These are phyloP conservation scores for Sweltsa coloradensis DNA, from an alignment of 1,140 invertebrate species.

Conservation along the genomic window DNA sequence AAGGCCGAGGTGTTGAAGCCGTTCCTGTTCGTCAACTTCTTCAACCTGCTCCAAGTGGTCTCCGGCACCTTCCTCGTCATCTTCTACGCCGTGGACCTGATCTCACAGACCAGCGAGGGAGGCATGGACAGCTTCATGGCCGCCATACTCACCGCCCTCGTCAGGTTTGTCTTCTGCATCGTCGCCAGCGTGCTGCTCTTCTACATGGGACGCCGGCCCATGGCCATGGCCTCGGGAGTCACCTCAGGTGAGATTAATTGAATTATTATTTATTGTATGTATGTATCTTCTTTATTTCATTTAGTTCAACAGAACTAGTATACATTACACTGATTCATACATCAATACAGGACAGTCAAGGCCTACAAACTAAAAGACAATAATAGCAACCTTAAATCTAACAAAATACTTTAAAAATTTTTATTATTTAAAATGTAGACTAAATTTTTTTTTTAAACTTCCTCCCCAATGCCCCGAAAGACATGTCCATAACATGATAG, in stretches of 20 bases:
- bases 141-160: constrained; percentile 48
- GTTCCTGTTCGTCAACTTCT: constrained; percentile 51
- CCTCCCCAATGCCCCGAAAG: no score
- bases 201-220: constrained; percentile 42
- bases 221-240: constrained; percentile 47
- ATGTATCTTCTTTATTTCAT: no score
- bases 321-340: no score
- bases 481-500: no score
- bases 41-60: constrained; percentile 54
- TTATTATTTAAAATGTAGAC: no score
- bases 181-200: constrained; percentile 47
- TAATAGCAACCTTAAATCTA: no score
- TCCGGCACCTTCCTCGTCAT: constrained; percentile 60
- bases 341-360: no score
- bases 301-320: no score
- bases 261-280: no score
- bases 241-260: constrained; percentile 42
- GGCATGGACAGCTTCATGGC: constrained; percentile 34
- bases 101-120: constrained; percentile 36
- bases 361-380: no score
- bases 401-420: no score
- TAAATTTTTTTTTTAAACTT: no score
- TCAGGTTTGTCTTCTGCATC: constrained; percentile 46
- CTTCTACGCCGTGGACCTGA: constrained; percentile 59
- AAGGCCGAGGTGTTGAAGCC: constrained; percentile 40